Evolutionary conservation across 2,113 vertebrate species (phyloP), one percentile per base, ranked within the genome.

Genomic region (Ceyx melanurus): DNA sequence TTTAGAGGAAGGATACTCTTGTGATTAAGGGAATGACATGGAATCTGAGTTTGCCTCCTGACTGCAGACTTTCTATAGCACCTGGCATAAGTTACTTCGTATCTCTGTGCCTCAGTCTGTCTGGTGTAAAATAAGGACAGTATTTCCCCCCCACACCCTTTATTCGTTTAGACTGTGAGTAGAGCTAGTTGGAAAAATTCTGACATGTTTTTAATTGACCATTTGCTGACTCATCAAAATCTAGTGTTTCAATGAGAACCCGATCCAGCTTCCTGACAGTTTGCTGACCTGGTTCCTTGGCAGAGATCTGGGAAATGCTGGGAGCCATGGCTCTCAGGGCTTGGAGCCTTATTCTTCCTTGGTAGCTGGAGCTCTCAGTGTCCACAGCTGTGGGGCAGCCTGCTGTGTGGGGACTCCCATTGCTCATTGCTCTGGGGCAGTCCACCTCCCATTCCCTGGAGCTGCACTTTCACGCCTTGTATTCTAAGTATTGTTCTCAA

Each of bases 181-280:
- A 78, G 86, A 81, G 76, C 51, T 25, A 12, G 64, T 94, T 94
- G 82, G 86, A 95, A 95, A 88, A 94, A 74, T 60, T 91, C 73
- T 67, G 76, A 91, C 60, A 83, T 86, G 93, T 92, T 95, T 95
- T 93, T 42, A 80, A 90, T 75, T 73, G 85, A 91, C n/a, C 14
- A 23, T 94, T 90, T 95, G 92, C 92, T 94, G 93, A 96, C 65
- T 92, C 93, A 91, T 81, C 88, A 88, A 91, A 94, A 94, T 83
- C 61, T 83, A 77, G 40, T 35, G 35, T 95, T 95, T 93, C 88
- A 89, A 0, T 95, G 92, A 91, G 90, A 94, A 89, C 67, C 48
- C 43, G 88, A 58, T 79, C 71, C 90, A 66, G 88, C 73, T 96
- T 95, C 92, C 96, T 94, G 90, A 80, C 76, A 94, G 76, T 40